Evolutionary conservation across 2,888 invertebrate species (phyloP).

Genomic region (Sycophila texana): DNA sequence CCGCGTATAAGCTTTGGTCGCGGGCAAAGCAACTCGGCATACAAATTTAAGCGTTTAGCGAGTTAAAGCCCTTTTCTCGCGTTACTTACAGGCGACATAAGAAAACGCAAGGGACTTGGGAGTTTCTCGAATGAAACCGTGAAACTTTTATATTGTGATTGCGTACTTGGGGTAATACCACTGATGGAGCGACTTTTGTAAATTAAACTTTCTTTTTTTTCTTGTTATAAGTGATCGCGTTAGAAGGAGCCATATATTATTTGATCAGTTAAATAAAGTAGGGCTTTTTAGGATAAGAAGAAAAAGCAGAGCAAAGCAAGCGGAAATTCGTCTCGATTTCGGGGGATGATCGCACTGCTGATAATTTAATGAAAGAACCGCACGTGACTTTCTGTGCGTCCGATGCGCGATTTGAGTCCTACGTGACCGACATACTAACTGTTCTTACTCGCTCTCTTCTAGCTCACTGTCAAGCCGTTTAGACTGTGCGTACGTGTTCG

Average conservation of each 20-base stretch:
- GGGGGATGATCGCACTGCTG: slow-evolving; percentile 58
- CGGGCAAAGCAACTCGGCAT: not conserved
- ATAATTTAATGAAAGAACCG: slow-evolving; percentile 64
- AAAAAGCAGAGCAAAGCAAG: slow-evolving; percentile 21
- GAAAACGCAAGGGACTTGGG: slow-evolving; percentile 4
- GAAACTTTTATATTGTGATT: not conserved
- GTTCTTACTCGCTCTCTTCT: not conserved
- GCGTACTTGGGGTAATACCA: no score
- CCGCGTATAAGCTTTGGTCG: not conserved
- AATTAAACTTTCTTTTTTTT: not conserved
- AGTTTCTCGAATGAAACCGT: slow-evolving; percentile 1
- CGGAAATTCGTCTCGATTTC: slow-evolving; percentile 21
- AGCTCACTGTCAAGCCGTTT: not conserved
- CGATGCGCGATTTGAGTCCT: slow-evolving; percentile 56
- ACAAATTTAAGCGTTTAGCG: slow-evolving; percentile 29
- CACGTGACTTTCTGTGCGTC: slow-evolving; percentile 61
- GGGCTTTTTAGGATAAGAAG: not conserved
- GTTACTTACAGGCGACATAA: not conserved
- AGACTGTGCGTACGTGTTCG: no score
- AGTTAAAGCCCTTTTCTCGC: not conserved
- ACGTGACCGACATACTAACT: slow-evolving; percentile 60
- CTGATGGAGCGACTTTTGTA: no score
- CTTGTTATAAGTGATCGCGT: not conserved
- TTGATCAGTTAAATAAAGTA: not conserved
- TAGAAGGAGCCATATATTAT: not conserved